Base-by-base conservation (phyloP, 2,888 invertebrate species). In the Sceliomorpha sp. region DNA sequence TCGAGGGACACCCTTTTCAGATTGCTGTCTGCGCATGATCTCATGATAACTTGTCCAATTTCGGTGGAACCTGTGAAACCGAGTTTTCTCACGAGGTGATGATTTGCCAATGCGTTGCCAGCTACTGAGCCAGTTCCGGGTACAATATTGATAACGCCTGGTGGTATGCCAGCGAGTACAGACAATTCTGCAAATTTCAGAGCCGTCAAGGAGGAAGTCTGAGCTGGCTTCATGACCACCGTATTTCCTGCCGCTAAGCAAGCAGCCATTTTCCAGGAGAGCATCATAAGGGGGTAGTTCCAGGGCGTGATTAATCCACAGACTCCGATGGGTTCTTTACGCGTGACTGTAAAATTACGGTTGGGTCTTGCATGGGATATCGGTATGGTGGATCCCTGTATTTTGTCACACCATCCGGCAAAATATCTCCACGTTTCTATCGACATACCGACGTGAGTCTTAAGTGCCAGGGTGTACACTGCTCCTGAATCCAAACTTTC, bases 231-330 rank as follows among this genome's bases (percentile, higher is more conserved):
- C 88, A 98, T 95, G 0, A 98, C 93, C 0, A 98, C 97, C 0
- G 98, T 98, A 85, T 98, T 98, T 26, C 98, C 98, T 5, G 98
- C 98, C 0, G 98, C 98, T 39, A 98, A 90, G 83, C 98, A 98
- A 1, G 98, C 97, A 0, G 98, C 98, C 97, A 98, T 97, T 89
- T 98, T 98, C 98, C 98, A 98, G 0, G 97, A 96, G 7, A 98
- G 89, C 98, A 98, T 99, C 98, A 99, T 98, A 6, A 99, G 89
- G 0, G 98, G 98, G 87, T 98, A 99, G 88, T 98, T 98, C 98
- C 98, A 99, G 0, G 98, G 98, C 0, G 98, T 98, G 9, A 98
- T 93, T 9, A 98, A 89, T 0, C 94, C 98, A 80, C 96, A 97
- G 1, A 98, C 98, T 0, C 97, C 98, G 70, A 98, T 94, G 0